Evolutionary conservation across 92 coral and sea anemone species (phyloP), one percentile per base, ranked within the genome.

Genomic region (Paramuricea clavata): DNA sequence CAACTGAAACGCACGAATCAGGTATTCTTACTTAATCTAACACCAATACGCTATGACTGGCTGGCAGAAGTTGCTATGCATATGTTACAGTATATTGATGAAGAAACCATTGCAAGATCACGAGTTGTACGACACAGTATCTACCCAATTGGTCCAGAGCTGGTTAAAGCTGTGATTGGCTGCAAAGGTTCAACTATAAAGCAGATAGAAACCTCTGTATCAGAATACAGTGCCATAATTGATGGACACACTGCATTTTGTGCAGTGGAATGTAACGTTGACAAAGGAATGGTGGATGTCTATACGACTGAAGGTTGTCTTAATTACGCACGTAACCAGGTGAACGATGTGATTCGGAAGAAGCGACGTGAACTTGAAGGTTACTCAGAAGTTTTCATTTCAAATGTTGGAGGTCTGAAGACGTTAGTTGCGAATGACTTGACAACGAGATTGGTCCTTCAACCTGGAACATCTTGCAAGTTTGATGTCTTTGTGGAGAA

Each of bases 31-130:
- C 74, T 95, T 49, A 95, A 94, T 34, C 85, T 90, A 2, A 95
- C 98, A 0, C 98, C 98, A 12, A 90, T 95, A 34, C 90, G 93
- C 56, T 81, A 90, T 43, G 88, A 75, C 16, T 95, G 98, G 98
- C 86, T 95, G 5, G 85, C 83, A 28, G 98, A 95, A 49, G 77
- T 57, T 71, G 87, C 76, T 21, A 78, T 78, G 69, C 83, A 78
- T n/a, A n/a, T 52, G 69, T 39, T 78, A 33, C 83, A 78, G 83
- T 78, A 44, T 36, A 19, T 78, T 33, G 83, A 78, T 39, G 83
- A 78, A 78, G 70, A 52, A 2, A 41, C 19, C 25, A 34, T 78
- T 4, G 47, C 28, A 0, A 52, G 49, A 33, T 57, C 44, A 30
- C 39, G 62, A 78, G 83, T 60, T 57, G 41, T 52, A 26, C 83